Base-by-base conservation (phyloP, 2,113 vertebrate species). In the Marmota flaviventris region DNA sequence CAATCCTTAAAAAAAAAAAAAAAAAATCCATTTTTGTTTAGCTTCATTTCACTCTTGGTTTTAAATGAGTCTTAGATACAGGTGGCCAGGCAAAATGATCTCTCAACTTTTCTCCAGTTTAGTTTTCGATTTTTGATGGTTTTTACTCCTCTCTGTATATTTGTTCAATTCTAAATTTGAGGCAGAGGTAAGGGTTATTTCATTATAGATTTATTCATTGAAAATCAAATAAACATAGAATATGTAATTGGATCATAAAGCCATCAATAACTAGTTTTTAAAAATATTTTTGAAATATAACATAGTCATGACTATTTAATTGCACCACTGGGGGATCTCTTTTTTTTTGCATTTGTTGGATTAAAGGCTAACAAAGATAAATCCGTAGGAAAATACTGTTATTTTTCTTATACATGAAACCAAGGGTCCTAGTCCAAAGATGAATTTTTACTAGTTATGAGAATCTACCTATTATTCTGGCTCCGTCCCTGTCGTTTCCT, bases 291-390 rank as follows among this genome's bases (percentile, higher is more conserved):
- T 78, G 32, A 87, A 13, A 42, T 45, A 75, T 89, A 72, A 83
- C 8, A 25, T 63, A 76, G 73, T 5, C 34, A 37, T 61, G 29
- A 91, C 89, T 70, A 39, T 83, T 85, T 88, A 67, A 45, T 77
- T 39, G 8, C 1, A 91, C 5, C n/a, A 76, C 10, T 56, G 58
- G 56, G 22, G 7, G 56, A 22, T 37, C 32, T 69, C 34, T 69
- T 61, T 93, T 77, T 73, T 77, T 73, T 69, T 92, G 39, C 34
- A 29, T 87, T 93, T 96, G 32, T 86, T 96, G 25, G 95, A 76
- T 88, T 79, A 83, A 79, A 97, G 27, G 9, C 24, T 70, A 92
- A 89, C 2, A 42, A 95, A 90, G 63, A 48, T 69, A 78, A 92
- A 79, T 93, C 27, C 16, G 92, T 93, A 70, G 81, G 61, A 92